phyloP scores from a whole-genome alignment of 1,140 invertebrate genomes.

The Ruditapes philippinarum region DNA sequence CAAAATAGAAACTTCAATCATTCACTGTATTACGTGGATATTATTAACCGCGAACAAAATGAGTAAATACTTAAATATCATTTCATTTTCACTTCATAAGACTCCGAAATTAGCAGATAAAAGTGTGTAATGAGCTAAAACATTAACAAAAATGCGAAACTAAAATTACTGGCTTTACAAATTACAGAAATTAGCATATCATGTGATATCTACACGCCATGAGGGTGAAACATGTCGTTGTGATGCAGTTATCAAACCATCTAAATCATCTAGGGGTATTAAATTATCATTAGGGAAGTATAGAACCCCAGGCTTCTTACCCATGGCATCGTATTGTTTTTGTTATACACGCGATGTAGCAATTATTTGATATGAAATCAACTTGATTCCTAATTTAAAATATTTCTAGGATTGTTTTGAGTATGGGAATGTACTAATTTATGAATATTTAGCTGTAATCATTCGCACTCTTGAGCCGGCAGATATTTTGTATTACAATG shows the following conservation, averaged over 20 bases:
- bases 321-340: neutral
- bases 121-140: neutral
- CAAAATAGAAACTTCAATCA: too few relatives aligned
- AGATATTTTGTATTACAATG: too few relatives aligned
- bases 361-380: neutral
- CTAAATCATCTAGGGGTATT: neutral
- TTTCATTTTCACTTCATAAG: too few relatives aligned
- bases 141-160: neutral
- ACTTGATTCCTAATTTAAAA: too few relatives aligned
- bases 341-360: neutral
- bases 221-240: conserved; percentile 4
- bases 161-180: neutral
- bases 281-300: conserved; percentile 42
- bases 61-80: too few relatives aligned
- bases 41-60: too few relatives aligned
- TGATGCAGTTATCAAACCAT: conserved; percentile 7
- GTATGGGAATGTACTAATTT: too few relatives aligned
- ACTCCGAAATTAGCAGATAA: too few relatives aligned
- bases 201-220: neutral
- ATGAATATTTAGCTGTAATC: too few relatives aligned
- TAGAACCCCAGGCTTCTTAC: neutral
- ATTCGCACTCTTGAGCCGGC: too few relatives aligned
- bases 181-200: neutral
- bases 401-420: too few relatives aligned
- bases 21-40: too few relatives aligned